phyloP scores from a whole-genome alignment of 2,797 vertebrate genomes.

The Lophotriccus pileatus region DNA sequence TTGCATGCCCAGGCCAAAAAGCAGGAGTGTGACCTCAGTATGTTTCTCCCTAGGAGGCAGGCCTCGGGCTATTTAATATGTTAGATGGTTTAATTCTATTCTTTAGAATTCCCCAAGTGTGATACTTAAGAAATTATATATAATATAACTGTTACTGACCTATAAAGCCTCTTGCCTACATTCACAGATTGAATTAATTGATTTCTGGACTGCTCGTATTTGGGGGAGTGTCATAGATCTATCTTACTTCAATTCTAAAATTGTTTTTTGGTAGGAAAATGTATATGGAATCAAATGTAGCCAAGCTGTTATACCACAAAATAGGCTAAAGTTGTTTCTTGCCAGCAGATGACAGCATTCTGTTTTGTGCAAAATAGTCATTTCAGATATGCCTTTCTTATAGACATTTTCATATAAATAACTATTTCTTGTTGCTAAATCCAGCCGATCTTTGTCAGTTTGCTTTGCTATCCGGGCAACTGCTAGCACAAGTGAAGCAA shows the following conservation, averaged over 20 bases:
- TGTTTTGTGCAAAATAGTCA: not conserved
- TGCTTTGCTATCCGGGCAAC: not conserved
- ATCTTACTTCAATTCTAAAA: not conserved
- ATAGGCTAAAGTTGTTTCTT: not conserved
- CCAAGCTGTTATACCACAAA: not conserved
- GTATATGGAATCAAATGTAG: not conserved
- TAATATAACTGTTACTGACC: not conserved
- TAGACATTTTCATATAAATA: not conserved
- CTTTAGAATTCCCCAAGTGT: not conserved
- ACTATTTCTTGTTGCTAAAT: not conserved
- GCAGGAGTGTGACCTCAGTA: not conserved
- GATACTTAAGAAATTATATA: not conserved
- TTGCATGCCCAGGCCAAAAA: not conserved
- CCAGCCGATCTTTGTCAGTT: not conserved
- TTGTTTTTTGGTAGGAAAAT: not conserved
- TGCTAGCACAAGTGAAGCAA: not conserved
- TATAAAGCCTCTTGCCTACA: not conserved
- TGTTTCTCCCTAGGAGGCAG: not conserved
- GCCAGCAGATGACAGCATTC: not conserved
- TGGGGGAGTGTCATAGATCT: not conserved
- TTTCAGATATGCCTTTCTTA: not conserved
- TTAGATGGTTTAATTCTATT: not conserved
- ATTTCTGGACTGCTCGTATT: not conserved
- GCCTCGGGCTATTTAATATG: not conserved
- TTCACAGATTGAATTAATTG: constrained; percentile 16